phyloP scores from a whole-genome alignment of 2,797 vertebrate genomes.

The Cryptoblepharus egeriae region DNA sequence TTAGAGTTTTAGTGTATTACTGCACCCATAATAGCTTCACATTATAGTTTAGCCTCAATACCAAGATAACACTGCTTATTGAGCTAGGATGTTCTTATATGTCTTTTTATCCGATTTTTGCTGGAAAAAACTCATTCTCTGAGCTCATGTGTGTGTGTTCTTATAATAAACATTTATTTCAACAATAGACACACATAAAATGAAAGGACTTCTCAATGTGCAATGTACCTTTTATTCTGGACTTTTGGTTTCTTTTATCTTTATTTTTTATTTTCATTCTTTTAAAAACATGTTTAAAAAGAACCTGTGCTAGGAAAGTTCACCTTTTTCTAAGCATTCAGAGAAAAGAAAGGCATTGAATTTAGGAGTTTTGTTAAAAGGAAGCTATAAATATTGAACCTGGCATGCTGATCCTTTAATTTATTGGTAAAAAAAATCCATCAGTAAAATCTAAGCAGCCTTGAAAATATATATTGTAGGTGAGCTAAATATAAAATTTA shows the following conservation, averaged over 20 bases:
- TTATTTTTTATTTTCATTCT: neutral
- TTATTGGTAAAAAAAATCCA: neutral
- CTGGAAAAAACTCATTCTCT: neutral
- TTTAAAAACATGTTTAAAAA: neutral
- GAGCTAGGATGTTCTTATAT: neutral
- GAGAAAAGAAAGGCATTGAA: neutral
- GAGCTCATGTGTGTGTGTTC: neutral
- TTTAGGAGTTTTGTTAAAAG: neutral
- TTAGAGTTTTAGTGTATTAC: constrained; percentile 8
- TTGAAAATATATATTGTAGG: too few species aligned
- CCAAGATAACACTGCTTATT: neutral
- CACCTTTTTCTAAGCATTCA: neutral
- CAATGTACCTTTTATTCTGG: neutral
- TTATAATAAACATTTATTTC: too few species aligned
- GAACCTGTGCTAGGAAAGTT: neutral
- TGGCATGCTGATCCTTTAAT: neutral
- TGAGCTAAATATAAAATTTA: too few species aligned
- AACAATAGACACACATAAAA: neutral
- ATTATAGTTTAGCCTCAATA: neutral
- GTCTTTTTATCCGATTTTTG: neutral
- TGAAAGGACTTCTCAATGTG: neutral
- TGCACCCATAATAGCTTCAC: neutral
- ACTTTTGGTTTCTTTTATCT: neutral
- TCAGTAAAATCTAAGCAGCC: neutral
- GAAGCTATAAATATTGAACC: neutral